A percentile compares a stretch with the other conserved stretches of the same genome.
Conservation (phyloP, 2,888 invertebrate genomes). For the Hofmannophila pseudospretella region DNA sequence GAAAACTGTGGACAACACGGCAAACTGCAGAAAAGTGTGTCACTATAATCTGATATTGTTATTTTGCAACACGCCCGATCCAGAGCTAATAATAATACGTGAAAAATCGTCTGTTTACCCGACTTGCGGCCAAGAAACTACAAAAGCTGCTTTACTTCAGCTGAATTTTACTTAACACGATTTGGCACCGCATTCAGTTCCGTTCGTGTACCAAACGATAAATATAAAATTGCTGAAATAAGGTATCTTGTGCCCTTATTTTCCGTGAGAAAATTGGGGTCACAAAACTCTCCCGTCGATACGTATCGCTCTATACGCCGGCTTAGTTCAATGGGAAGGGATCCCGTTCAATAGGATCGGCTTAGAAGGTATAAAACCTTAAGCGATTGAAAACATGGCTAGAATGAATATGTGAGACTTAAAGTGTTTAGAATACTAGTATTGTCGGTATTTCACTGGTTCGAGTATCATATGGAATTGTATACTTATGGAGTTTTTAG, state of each 20-base stretch:
- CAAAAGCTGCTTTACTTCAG: conserved; percentile 42
- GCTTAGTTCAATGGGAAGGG: conserved; percentile 3
- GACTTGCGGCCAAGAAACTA: conserved; percentile 43
- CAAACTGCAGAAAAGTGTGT: not conserved
- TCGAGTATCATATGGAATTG: too few relatives aligned
- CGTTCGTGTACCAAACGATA: conserved; percentile 22
- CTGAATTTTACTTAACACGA: conserved; percentile 41
- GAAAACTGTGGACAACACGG: too few relatives aligned
- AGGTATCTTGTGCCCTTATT: conserved; percentile 7
- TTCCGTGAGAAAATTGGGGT: conserved; percentile 19
- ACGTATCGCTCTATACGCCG: not conserved
- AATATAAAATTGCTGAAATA: conserved; percentile 33
- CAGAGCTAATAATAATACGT: conserved; percentile 21
- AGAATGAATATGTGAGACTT: not conserved
- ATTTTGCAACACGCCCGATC: conserved; percentile 25
- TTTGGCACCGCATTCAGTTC: conserved; percentile 43
- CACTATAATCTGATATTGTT: conserved; percentile 16
- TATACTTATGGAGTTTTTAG: too few relatives aligned
- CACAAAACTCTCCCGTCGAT: not conserved
- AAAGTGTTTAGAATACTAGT: too few relatives aligned
- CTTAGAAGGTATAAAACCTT: not conserved
- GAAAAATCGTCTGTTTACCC: conserved; percentile 41
- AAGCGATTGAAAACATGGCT: not conserved
- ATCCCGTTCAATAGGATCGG: conserved; percentile 1
- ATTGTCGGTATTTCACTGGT: too few relatives aligned